Evolutionary conservation across 2,888 invertebrate genomes (phyloP).

Genomic region (Seira sanloemensis): DNA sequence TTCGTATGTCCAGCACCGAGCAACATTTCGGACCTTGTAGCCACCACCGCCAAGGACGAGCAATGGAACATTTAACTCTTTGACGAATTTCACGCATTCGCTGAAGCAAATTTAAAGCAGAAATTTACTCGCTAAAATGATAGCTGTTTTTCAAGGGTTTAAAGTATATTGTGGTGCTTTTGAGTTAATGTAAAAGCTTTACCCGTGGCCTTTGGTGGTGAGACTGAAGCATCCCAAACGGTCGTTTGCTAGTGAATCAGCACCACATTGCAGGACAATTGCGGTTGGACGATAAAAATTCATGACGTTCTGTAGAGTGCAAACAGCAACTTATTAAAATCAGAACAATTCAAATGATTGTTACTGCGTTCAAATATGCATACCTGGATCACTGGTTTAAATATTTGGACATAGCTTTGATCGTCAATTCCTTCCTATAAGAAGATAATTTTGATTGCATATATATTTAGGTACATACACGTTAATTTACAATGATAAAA

Average conservation of each 20-base stretch:
- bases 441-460: neutral
- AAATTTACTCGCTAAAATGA: neutral
- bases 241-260: constrained; percentile 97
- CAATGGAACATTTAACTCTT: constrained; percentile 92
- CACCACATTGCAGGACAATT: constrained; percentile 98
- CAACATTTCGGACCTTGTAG: constrained; percentile 87
- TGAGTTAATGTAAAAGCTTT: too few species aligned
- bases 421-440: constrained; percentile 94
- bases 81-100: constrained; percentile 97
- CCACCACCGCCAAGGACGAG: constrained; percentile 90
- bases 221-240: constrained; percentile 96
- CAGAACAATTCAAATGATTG: too few species aligned
- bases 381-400: constrained; percentile 90
- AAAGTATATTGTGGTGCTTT: too few species aligned
- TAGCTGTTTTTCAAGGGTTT: neutral
- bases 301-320: constrained; percentile 85
- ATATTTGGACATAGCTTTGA: constrained; percentile 91
- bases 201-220: constrained; percentile 95
- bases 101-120: constrained; percentile 74
- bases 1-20: constrained; percentile 99
- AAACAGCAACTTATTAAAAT: constrained; percentile 18
- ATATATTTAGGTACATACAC: neutral
- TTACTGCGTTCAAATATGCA: neutral
- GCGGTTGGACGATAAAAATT: constrained; percentile 97
- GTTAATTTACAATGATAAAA: neutral